These are phyloP conservation scores for Darevskia nairensis DNA, from an alignment of 2,797 vertebrate genomes.

Conservation along the genomic window DNA sequence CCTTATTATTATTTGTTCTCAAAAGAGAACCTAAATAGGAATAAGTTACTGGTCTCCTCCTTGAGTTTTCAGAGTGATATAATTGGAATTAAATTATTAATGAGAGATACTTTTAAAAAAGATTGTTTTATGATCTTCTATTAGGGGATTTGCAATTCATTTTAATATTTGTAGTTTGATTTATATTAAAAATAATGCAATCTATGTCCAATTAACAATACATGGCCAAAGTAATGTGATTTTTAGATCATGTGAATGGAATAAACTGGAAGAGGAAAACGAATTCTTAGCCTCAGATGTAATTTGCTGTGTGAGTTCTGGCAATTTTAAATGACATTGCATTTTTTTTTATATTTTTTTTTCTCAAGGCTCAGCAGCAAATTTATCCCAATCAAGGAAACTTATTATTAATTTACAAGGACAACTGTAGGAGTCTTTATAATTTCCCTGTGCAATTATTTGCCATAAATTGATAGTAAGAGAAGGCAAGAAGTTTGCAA, in stretches of 20 bases:
- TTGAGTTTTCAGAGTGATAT: constrained; percentile 84
- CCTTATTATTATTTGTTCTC: constrained; percentile 62
- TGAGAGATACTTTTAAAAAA: constrained; percentile 88
- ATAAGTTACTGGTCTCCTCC: constrained; percentile 79
- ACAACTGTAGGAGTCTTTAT: constrained; percentile 85
- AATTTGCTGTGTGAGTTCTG: constrained; percentile 86
- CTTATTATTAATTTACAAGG: constrained; percentile 88
- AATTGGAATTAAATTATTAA: constrained; percentile 95
- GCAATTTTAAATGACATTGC: constrained; percentile 90
- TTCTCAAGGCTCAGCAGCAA: constrained; percentile 83
- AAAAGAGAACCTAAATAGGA: constrained; percentile 73
- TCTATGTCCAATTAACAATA: constrained; percentile 92
- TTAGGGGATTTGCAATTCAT: constrained; percentile 93
- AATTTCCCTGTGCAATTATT: constrained; percentile 85
- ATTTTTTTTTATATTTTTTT: constrained; percentile 83
- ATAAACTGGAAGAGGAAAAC: constrained; percentile 83
- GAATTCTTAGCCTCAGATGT: constrained; percentile 88
- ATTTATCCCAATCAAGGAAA: constrained; percentile 87
- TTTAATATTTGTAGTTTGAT: constrained; percentile 93
- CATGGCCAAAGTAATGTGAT: constrained; percentile 90
- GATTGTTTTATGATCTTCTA: constrained; percentile 92
- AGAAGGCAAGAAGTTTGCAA: constrained; percentile 76
- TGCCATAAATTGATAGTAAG: constrained; percentile 80
- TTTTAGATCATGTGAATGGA: constrained; percentile 89
- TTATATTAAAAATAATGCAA: constrained; percentile 92